Base-by-base conservation (phyloP, 2,888 invertebrate species). In the Ypsolopha sequella region DNA sequence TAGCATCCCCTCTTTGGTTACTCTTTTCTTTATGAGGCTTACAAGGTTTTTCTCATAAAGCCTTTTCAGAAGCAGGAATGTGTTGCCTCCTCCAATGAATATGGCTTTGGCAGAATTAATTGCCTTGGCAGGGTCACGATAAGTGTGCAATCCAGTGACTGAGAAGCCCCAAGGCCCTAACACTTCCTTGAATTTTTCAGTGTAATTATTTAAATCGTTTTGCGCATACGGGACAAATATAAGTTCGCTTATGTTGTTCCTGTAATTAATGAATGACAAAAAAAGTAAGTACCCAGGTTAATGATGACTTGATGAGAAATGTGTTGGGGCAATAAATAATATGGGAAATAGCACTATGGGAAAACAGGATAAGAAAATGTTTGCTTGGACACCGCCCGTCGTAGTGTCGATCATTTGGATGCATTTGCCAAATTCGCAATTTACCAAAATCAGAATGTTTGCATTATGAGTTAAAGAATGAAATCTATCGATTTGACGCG, bases 61-160 rank as follows among this genome's bases (percentile, higher is more conserved):
- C 0, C 87, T 82, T 69, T 92, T 92, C 33, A 95, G 70, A 14
- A 95, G 82, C 13, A 91, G 80, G 72, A 95, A 95, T 24, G 94
- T 94, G 67, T 95, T 95, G 45, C 95, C 95, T 48, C 95, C 95
- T 7, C 94, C 95, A 38, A 95, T 76, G 72, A 92, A 94, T 59
- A 95, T 89, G 35, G 92, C 92, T 74, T 93, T 85, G 0, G 93
- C 91, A 24, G 79, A 70, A 49, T 81, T 73, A 0, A 93, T 76
- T 14, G 91, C 91, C 51, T 80, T 69, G 6, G 76, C 64, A 11
- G 90, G 89, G 70, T 91, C 82, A 7, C 80, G 54, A 54, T 77
- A 79, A 33, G 87, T 85, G 67, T 95, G 94, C 45, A 94, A 81
- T 8, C 94, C 90, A 54, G 88, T 88, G 1, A 93, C 88, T 52